Percentiles rank a stretch among this genome's conserved stretches.
Evolutionary conservation across 1,140 invertebrate genomes (phyloP).

Genomic region (Brachionus rotundiformis): DNA sequence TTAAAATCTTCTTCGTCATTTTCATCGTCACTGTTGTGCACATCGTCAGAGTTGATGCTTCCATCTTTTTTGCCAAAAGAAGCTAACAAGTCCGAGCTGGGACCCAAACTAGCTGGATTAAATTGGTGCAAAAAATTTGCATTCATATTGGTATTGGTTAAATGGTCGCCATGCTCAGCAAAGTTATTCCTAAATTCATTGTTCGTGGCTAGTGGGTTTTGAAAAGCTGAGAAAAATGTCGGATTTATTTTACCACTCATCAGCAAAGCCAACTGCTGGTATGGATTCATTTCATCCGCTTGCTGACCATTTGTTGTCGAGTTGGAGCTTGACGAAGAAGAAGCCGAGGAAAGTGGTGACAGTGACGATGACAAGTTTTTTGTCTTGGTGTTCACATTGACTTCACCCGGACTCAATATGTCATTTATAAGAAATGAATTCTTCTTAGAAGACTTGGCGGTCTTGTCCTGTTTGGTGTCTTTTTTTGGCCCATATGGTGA

Average conservation of each 20-base stretch:
- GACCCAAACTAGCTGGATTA: not conserved
- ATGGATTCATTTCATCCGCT: conserved; percentile 4
- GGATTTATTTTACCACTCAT: conserved; percentile 34
- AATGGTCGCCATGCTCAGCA: not conserved
- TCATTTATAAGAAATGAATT: conserved; percentile 21
- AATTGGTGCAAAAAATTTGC: not conserved
- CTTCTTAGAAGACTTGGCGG: not conserved
- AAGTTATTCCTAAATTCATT: not conserved
- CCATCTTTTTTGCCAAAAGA: not conserved
- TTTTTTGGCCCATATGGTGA: conserved; percentile 21
- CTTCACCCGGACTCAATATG: not conserved
- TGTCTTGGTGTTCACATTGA: not conserved
- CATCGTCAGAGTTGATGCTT: conserved; percentile 28
- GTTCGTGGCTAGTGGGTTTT: not conserved
- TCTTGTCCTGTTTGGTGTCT: not conserved
- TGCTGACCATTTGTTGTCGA: not conserved
- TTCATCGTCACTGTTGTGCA: conserved; percentile 25
- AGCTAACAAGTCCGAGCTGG: not conserved
- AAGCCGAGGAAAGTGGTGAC: not conserved
- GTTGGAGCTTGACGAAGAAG: not conserved
- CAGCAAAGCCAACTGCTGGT: conserved; percentile 10
- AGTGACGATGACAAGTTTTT: conserved; percentile 1
- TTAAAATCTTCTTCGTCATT: conserved; percentile 23
- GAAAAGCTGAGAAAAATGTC: not conserved
- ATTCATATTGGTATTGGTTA: not conserved